These are phyloP conservation scores for Chelonus formosanus DNA, from an alignment of 2,888 invertebrate genomes.

Conservation along the genomic window DNA sequence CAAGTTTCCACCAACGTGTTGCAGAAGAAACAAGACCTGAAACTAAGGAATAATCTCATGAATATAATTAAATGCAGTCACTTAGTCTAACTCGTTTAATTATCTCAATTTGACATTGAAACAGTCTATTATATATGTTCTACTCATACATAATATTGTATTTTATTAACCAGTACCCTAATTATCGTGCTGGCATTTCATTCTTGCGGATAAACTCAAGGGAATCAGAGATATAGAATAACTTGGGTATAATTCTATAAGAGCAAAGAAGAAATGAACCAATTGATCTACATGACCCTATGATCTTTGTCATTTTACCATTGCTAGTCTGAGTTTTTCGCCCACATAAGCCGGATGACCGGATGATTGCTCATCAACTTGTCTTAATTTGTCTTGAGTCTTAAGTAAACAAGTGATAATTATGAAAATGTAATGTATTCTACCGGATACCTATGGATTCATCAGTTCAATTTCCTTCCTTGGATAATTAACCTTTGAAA, in stretches of 20 bases:
- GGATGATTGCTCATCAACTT: constrained; percentile 25
- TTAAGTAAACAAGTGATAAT: constrained; percentile 20
- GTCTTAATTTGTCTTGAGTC: constrained; percentile 21
- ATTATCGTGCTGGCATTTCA: not conserved
- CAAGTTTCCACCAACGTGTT: too few relatives aligned
- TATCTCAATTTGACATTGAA: too few relatives aligned
- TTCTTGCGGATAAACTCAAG: not conserved
- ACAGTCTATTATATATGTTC: too few relatives aligned
- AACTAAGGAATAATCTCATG: too few relatives aligned
- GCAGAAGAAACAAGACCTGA: too few relatives aligned
- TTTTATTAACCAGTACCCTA: not conserved
- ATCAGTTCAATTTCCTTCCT: too few relatives aligned
- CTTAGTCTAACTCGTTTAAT: too few relatives aligned
- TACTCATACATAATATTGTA: too few relatives aligned
- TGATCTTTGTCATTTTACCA: constrained; percentile 18
- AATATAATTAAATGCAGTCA: too few relatives aligned
- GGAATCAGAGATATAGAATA: not conserved
- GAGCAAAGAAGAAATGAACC: constrained; percentile 24
- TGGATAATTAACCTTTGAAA: too few relatives aligned
- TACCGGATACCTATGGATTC: too few relatives aligned
- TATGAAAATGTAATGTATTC: not conserved
- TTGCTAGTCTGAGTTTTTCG: constrained; percentile 1
- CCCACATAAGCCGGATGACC: constrained; percentile 11
- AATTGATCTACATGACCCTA: constrained; percentile 31
- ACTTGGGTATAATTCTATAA: constrained; percentile 13